phyloP scores from a whole-genome alignment of 2,888 invertebrate species.

The Panorpa germanica region DNA sequence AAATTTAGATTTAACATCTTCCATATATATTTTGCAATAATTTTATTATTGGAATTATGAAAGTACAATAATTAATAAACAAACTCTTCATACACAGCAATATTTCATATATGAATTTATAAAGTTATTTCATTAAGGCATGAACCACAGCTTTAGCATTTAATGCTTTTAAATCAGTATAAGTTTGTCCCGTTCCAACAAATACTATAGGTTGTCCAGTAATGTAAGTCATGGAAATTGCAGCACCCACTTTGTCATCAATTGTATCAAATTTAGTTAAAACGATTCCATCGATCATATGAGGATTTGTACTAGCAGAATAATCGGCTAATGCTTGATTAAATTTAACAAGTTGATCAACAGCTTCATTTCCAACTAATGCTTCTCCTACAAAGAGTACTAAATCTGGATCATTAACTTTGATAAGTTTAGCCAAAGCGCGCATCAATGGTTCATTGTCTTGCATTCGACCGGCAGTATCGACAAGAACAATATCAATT shows the following conservation, averaged over 20 bases:
- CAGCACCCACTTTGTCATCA: conserved; percentile 98
- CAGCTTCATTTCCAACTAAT: conserved; percentile 98
- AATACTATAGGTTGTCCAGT: conserved; percentile 99
- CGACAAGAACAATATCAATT: conserved; percentile 88
- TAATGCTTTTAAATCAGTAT: conserved; percentile 89
- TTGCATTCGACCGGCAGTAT: conserved; percentile 99
- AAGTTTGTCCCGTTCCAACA: conserved; percentile 98
- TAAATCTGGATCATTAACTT: conserved; percentile 92
- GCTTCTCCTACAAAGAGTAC: conserved; percentile 99
- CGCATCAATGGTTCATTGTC: conserved; percentile 99
- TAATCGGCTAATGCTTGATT: conserved; percentile 95
- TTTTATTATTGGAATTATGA: too few species aligned
- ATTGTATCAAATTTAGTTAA: conserved; percentile 99
- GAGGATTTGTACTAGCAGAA: conserved; percentile 55
- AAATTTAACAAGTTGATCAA: conserved; percentile 97
- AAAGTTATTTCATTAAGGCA: conserved; percentile 73
- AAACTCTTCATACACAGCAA: too few species aligned
- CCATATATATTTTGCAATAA: too few species aligned
- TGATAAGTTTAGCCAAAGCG: conserved; percentile 90
- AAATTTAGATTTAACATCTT: too few species aligned
- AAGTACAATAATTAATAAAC: too few species aligned
- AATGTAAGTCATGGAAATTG: conserved; percentile 99
- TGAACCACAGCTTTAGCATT: conserved; percentile 94
- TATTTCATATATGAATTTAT: conserved; percentile 10
- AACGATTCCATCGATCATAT: conserved; percentile 96